A percentile compares a stretch with the other conserved stretches of the same genome.
Conservation (phyloP, 2,888 invertebrate species). For the Macropis europaea region DNA sequence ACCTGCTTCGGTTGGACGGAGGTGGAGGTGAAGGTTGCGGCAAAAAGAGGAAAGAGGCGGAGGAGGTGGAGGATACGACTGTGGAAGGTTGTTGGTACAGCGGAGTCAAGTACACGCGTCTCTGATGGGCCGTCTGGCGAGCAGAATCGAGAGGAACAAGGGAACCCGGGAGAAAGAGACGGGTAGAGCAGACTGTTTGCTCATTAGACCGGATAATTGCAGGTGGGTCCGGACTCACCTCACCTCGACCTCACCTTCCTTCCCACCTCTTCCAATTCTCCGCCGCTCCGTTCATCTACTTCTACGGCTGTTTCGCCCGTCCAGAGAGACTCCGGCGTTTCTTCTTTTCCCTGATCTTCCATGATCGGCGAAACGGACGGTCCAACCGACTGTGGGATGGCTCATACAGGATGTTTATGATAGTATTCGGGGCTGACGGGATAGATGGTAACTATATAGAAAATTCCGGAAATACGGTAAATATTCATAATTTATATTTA, state of each 20-base stretch:
- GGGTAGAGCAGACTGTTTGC: constrained; percentile 74
- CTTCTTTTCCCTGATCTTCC: constrained; percentile 6
- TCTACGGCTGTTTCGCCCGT: constrained; percentile 31
- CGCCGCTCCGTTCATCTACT: constrained; percentile 43
- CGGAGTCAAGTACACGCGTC: constrained; percentile 61
- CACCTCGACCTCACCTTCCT: constrained; percentile 63
- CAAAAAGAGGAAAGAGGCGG: constrained; percentile 21
- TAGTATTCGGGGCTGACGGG: too few relatives aligned
- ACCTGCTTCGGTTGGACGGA: constrained; percentile 49
- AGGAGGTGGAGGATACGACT: constrained; percentile 43
- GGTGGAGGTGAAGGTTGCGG: constrained; percentile 39
- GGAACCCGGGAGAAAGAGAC: constrained; percentile 46
- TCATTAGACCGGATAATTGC: constrained; percentile 79
- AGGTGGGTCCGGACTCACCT: constrained; percentile 72
- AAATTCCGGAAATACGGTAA: too few relatives aligned
- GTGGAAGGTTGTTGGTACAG: constrained; percentile 57
- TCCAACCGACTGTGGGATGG: constrained; percentile 1
- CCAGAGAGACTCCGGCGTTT: constrained; percentile 3
- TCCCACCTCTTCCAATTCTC: constrained; percentile 42
- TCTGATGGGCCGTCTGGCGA: constrained; percentile 59
- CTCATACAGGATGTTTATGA: too few relatives aligned
- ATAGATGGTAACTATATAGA: too few relatives aligned
- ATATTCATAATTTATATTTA: too few relatives aligned
- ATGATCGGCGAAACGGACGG: constrained; percentile 16
- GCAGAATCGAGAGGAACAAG: constrained; percentile 48